Conservation (phyloP, 2,113 vertebrate genomes). For the Aythya baeri region DNA sequence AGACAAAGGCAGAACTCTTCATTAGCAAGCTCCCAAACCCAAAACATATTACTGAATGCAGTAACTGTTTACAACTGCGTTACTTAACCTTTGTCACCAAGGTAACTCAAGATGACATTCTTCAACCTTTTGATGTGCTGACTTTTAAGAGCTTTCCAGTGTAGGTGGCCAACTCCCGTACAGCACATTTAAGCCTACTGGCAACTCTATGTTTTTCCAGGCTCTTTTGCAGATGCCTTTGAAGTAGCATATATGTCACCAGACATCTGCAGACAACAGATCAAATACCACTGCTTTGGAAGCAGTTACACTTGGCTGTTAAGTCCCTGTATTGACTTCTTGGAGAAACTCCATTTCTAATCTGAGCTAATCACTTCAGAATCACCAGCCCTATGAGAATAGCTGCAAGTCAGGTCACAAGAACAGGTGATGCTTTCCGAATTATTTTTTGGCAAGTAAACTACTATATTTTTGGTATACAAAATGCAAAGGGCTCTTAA, state of each 20-base stretch:
- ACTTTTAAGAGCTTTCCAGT: background rate
- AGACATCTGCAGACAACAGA: background rate
- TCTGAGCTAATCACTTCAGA: background rate
- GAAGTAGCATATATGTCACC: background rate
- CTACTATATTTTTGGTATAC: background rate
- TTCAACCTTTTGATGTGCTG: background rate
- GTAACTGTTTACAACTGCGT: background rate
- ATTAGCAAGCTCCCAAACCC: background rate
- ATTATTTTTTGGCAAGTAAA: background rate
- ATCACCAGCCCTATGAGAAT: background rate
- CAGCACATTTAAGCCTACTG: background rate
- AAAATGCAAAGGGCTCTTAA: background rate
- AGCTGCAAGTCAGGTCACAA: background rate
- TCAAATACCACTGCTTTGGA: background rate
- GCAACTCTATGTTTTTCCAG: background rate
- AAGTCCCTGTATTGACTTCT: background rate
- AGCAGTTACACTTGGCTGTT: background rate
- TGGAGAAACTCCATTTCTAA: background rate
- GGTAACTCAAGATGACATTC: background rate
- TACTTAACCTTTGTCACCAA: background rate
- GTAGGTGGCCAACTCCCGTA: background rate
- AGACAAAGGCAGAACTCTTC: background rate
- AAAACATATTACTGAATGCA: background rate
- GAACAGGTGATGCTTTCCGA: background rate
- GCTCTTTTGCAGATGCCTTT: background rate